These are phyloP conservation scores for Neoitamus cyanurus DNA, from an alignment of 2,888 invertebrate genomes.

Conservation along the genomic window DNA sequence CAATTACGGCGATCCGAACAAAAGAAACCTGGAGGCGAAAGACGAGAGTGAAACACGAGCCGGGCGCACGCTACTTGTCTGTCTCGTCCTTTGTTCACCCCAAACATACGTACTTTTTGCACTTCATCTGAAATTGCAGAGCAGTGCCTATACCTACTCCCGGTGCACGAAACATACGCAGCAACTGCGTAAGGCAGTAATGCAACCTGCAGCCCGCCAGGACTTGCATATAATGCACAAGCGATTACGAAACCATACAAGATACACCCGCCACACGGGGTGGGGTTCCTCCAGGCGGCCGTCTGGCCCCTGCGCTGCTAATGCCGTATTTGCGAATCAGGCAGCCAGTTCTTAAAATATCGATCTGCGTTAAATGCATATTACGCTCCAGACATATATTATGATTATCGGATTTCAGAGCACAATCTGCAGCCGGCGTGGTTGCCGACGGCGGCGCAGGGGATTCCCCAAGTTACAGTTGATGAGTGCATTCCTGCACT, in stretches of 20 bases:
- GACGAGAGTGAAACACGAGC: conserved; percentile 10
- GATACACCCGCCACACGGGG: not conserved
- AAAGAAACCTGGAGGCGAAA: conserved; percentile 4
- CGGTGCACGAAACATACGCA: not conserved
- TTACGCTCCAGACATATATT: conserved; percentile 43
- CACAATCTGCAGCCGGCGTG: conserved; percentile 7
- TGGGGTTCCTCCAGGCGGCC: not conserved
- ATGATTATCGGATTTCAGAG: conserved; percentile 48
- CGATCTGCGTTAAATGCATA: conserved; percentile 46
- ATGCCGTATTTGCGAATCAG: conserved; percentile 31
- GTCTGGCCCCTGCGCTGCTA: conserved; percentile 25
- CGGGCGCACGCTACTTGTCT: conserved; percentile 13
- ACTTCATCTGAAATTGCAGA: conserved; percentile 40
- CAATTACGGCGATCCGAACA: conserved; percentile 35
- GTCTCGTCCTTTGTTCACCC: conserved; percentile 43
- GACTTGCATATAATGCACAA: conserved; percentile 42
- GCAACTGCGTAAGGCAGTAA: not conserved
- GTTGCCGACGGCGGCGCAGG: not conserved
- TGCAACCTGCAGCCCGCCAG: conserved; percentile 6
- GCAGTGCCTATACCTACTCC: not conserved
- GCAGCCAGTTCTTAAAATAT: conserved; percentile 46
- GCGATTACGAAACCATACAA: conserved; percentile 44
- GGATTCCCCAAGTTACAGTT: conserved; percentile 26
- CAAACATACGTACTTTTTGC: conserved; percentile 36
- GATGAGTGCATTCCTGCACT: conserved; percentile 42